Evolutionary conservation across 2,888 invertebrate species (phyloP), one percentile per base, ranked within the genome.

Genomic region (Antheraea assamensis): DNA sequence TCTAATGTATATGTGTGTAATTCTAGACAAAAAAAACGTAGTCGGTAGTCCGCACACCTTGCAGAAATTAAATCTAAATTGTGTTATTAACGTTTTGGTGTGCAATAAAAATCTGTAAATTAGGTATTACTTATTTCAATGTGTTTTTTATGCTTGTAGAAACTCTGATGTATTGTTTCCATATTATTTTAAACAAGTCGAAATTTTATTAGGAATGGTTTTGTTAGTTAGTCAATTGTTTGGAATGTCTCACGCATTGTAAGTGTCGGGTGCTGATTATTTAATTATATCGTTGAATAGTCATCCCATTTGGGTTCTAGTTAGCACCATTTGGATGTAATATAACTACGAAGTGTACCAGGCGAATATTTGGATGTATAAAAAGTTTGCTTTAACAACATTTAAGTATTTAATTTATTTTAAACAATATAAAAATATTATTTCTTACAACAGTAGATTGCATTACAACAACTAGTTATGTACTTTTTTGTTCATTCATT

Each of bases 351-450:
- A 78, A 78, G 78, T 73, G 66, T 68, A 76, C 83, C 81, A 85
- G 83, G 87, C 83, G 79, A 82, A 80, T 86, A 82, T 86, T 88
- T 88, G 87, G 88, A 88, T 89, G 88, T 91, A 91, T 87, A 90
- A 92, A 91, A 89, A 86, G 85, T 90, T 87, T 86, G 83, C 81
- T 82, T 87, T 85, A 85, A 89, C 88, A 92, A 93, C 92, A 90
- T 88, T 90, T 86, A 82, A 79, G 82, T 82, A 89, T 90, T 92
- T 91, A 92, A 87, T 93, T 92, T 90, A 92, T 91, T 93, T 91
- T 88, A 90, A 90, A 92, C 90, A 88, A 92, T 94, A 93, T 90
- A 93, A 93, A 94, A 94, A 93, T 93, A 93, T 91, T 81, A 88
- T 90, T 90, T 91, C 89, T 93, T 92, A 91, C 80, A 66, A 66